Conservation (phyloP, 2,888 invertebrate species). For the Hemicrepidius hirtus region DNA sequence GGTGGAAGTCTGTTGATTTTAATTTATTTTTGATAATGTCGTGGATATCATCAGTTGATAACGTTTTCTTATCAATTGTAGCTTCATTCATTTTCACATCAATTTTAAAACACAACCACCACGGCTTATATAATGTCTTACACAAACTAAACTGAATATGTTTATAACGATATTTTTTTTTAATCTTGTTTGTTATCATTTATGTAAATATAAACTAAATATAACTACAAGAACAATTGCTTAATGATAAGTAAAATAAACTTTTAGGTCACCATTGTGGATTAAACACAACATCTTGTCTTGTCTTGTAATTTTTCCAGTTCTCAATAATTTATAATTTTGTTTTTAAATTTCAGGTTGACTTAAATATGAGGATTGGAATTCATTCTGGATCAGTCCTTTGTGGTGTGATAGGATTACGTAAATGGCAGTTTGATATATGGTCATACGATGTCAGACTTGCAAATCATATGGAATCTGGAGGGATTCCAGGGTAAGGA, state of each 20-base stretch:
- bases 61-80: neutral
- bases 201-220: no score
- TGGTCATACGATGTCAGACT: conserved; percentile 97
- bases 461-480: conserved; percentile 98
- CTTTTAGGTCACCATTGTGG: no score
- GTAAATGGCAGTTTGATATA: conserved; percentile 96
- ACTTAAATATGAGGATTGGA: conserved; percentile 98
- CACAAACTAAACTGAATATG: no score
- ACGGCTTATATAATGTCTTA: no score
- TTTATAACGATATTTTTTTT: no score
- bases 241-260: no score
- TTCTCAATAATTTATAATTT: neutral
- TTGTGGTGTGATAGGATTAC: conserved; percentile 94
- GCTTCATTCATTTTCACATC: neutral
- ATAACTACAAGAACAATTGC: no score
- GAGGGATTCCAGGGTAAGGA: conserved; percentile 93
- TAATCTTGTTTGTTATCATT: no score
- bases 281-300: no score
- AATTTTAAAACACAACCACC: no score
- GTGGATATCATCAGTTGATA: neutral
- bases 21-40: neutral
- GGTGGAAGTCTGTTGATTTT: neutral
- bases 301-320: no score
- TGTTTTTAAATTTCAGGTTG: conserved; percentile 77
- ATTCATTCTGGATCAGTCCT: conserved; percentile 97